Conservation (phyloP, 2,888 invertebrate species). For the Patella ulyssiponensis region DNA sequence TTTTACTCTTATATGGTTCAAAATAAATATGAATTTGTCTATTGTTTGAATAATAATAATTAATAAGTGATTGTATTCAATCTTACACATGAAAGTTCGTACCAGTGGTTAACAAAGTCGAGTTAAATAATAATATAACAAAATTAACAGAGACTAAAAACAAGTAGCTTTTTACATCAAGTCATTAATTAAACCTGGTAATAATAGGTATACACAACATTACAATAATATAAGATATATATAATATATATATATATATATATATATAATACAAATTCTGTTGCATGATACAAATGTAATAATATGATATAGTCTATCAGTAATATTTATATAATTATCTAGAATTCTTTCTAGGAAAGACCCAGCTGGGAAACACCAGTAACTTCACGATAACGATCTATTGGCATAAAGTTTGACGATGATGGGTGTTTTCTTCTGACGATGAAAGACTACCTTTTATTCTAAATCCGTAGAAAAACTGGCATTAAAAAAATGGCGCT, state of each 20-base stretch:
- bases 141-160: slow-evolving; percentile 44
- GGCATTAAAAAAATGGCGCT: neutral
- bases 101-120: slow-evolving; percentile 47
- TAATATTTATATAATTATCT: too few relatives aligned
- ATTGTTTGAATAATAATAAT: slow-evolving; percentile 7
- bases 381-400: too few relatives aligned
- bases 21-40: slow-evolving; percentile 29
- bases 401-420: too few relatives aligned
- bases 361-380: too few relatives aligned
- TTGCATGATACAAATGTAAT: slow-evolving; percentile 24
- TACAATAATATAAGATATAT: slow-evolving; percentile 15
- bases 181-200: neutral
- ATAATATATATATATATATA: slow-evolving; percentile 44
- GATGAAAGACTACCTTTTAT: too few relatives aligned
- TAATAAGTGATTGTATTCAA: slow-evolving; percentile 15
- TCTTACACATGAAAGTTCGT: slow-evolving; percentile 23
- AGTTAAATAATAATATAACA: slow-evolving; percentile 57
- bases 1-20: slow-evolving; percentile 23
- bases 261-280: slow-evolving; percentile 53
- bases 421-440: too few relatives aligned
- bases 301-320: too few relatives aligned
- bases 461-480: neutral
- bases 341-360: too few relatives aligned
- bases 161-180: slow-evolving; percentile 34
- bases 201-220: slow-evolving; percentile 16